Evolutionary conservation across 2,888 invertebrate species (phyloP), one percentile per base, ranked within the genome.

Genomic region (Latrodectus hesperus): DNA sequence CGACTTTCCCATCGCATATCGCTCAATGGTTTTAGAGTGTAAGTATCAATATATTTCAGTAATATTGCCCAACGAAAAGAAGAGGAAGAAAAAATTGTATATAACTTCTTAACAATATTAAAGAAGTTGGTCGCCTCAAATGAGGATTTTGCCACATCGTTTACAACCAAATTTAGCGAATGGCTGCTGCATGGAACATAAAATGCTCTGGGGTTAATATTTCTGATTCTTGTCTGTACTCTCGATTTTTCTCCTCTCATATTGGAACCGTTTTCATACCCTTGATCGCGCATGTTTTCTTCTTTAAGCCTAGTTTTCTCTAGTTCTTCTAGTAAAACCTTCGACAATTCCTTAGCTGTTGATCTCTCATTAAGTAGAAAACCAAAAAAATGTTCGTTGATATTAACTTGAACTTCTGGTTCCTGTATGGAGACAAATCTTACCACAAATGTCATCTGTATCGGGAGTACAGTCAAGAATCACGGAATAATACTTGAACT

Each of bases 361-460:
- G 2, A 26, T 73, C 53, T 73, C 53, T 53, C 10, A 53, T 9
- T 73, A 8, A 12, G 53, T 11, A 72, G 72, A 72, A 72, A 72
- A 49, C 72, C 72, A 9, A 72, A 38, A 72, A 72, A 72, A 72
- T 72, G 72, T 52, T 72, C 72, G n/a, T 52, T 38, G 11, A 72
- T 51, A 72, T 10, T 4, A 51, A 22, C 22, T 22, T 22, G 22
- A 22, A 22, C 22, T 22, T 22, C 72, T 71, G 51, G 6, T 74
- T 74, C 22, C 4, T 74, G n/a, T 22, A 74, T 52, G 22, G 22
- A 55, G 55, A 55, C 55, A 55, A 55, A 55, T 55, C 55, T 55
- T 55, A 55, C 55, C 1, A 2, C 38, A 26, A 76, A 49, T 26
- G 38, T 64, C 76, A 64, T 76, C 26, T 76, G 76, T 76, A 55